Evolutionary conservation across 1,140 invertebrate genomes (phyloP), one percentile per base, ranked within the genome.

Genomic region (Drosophila santomea): DNA sequence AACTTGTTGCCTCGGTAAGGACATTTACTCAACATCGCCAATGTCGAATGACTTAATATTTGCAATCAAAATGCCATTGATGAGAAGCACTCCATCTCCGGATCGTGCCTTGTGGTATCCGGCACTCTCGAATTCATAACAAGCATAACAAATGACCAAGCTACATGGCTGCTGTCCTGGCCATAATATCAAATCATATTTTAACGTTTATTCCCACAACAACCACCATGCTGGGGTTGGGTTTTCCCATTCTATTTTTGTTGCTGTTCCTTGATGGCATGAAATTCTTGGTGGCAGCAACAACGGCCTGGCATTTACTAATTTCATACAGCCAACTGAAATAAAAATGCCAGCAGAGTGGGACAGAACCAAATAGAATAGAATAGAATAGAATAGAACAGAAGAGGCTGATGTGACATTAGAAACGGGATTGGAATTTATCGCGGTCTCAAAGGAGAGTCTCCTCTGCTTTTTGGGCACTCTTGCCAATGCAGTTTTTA

Each of bases 131-230:
- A 68, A 85, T 74, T 77, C 81, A 80, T 85, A 74, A 80, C 74
- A 66, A 80, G 77, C 73, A 84, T 84, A 84, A 84, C 81, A 80
- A 84, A 84, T 85, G 81, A 61, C 59, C 77, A 69, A 64, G 77
- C 81, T 85, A 84, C 81, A 84, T 84, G 81, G 55, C 73, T 76
- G 62, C 59, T 73, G 62, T 69, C 77, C 55, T 60, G 80, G 64
- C 71, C 81, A 74, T 84, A 85, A 84, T 85, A 84, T 80, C 73
- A 84, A 84, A 84, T 85, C 81, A 84, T 84, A 84, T 84, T 80
- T 84, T 74, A 73, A 84, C 81, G 74, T 84, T 80, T 75, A 72
- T 66, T 55, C 54, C 56, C 50, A 60, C 74, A 56, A 61, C 61
- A 68, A 55, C 54, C 43, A 35, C 60, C 52, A 55, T 54, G 32